Percentiles rank a stretch among this genome's conserved stretches.
These are phyloP conservation scores for Clarias batrachus DNA, from an alignment of 2,113 vertebrate species.

Conservation along the genomic window DNA sequence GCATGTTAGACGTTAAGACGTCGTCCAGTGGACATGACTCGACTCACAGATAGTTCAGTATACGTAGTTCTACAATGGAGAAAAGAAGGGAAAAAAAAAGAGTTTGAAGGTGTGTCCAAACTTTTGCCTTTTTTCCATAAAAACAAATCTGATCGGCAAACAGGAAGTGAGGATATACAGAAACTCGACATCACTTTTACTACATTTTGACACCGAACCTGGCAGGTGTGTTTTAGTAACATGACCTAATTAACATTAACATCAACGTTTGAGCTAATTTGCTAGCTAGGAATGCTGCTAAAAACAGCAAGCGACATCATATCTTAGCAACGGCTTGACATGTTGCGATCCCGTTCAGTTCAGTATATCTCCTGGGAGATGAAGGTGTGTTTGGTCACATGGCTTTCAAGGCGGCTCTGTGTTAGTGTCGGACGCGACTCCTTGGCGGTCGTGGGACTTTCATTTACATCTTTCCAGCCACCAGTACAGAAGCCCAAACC, in stretches of 20 bases:
- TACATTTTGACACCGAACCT: not conserved
- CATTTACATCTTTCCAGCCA: not conserved
- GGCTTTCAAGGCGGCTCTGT: not conserved
- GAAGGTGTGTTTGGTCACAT: not conserved
- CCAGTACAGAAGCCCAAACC: not conserved
- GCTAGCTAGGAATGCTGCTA: not conserved
- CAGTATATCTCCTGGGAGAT: not conserved
- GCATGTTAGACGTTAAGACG: no score
- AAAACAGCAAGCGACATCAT: not conserved
- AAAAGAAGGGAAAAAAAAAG: no score
- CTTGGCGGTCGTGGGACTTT: not conserved
- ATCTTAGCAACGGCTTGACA: not conserved
- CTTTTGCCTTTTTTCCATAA: not conserved
- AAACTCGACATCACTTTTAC: not conserved
- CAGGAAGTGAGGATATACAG: not conserved
- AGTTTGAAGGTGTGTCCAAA: no score
- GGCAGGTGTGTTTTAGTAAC: not conserved
- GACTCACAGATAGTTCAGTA: no score
- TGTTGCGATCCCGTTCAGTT: not conserved
- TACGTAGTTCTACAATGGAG: no score
- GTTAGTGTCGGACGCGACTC: not conserved
- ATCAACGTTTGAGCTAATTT: not conserved
- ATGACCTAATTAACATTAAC: not conserved
- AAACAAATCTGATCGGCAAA: not conserved
- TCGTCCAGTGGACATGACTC: no score